Percentiles rank a stretch among this genome's conserved stretches.
phyloP scores from a whole-genome alignment of 2,113 vertebrate species.

The Coptodon rendalli region DNA sequence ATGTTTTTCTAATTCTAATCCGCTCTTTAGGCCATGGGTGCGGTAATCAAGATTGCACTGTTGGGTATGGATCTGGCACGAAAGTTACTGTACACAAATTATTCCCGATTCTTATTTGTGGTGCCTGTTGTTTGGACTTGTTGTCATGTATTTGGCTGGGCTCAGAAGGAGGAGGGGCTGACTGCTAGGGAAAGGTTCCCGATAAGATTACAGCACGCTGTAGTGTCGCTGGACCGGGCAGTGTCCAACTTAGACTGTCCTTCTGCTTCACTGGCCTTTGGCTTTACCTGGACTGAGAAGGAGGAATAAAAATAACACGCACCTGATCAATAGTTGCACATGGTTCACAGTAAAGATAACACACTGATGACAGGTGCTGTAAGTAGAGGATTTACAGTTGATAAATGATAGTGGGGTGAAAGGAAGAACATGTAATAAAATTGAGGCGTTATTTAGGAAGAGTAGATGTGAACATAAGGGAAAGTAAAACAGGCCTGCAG shows the following conservation, averaged over 20 bases:
- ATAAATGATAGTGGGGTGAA: not conserved
- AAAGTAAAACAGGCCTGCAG: not conserved
- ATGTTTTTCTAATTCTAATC: slow-evolving; percentile 32
- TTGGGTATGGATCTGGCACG: not conserved
- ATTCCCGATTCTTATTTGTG: not conserved
- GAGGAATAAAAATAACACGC: not conserved
- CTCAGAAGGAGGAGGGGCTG: slow-evolving; percentile 26
- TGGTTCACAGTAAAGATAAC: not conserved
- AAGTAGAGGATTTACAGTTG: not conserved
- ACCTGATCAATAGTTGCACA: not conserved
- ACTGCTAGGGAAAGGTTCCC: slow-evolving; percentile 41
- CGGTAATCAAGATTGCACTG: slow-evolving; percentile 17
- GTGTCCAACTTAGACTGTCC: slow-evolving; percentile 22
- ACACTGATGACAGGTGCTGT: not conserved
- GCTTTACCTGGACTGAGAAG: slow-evolving; percentile 21
- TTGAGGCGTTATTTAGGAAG: not conserved
- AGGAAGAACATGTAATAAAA: not conserved
- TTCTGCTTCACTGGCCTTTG: slow-evolving; percentile 30
- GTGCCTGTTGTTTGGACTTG: not conserved
- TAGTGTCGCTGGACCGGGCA: slow-evolving; percentile 11
- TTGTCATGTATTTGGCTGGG: slow-evolving; percentile 24
- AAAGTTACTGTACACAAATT: not conserved
- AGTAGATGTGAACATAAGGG: not conserved
- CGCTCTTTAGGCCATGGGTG: not conserved
- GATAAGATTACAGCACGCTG: slow-evolving; percentile 45